phyloP scores from a whole-genome alignment of 1,140 invertebrate genomes.

The Nephila pilipes region DNA sequence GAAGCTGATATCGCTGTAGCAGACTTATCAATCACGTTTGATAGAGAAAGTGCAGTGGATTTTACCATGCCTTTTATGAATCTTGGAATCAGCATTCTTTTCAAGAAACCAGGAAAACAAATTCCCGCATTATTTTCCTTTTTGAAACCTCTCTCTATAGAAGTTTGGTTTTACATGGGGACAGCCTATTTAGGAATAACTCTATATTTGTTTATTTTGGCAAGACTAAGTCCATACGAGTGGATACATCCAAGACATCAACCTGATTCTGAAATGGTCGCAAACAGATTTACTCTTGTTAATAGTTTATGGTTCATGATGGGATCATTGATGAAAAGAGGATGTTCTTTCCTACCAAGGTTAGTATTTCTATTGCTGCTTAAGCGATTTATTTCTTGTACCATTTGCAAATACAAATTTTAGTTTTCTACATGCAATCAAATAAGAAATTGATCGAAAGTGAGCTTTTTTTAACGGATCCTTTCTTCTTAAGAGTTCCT shows the following conservation, averaged over 20 bases:
- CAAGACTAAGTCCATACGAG: constrained; percentile 90
- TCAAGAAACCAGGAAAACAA: constrained; percentile 80
- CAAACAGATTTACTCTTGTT: constrained; percentile 87
- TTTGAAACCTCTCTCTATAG: constrained; percentile 81
- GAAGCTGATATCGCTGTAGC: constrained; percentile 82
- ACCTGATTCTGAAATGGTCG: constrained; percentile 83
- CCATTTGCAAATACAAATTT: not conserved
- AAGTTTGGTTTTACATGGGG: constrained; percentile 97
- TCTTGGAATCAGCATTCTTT: constrained; percentile 81
- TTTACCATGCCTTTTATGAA: constrained; percentile 82
- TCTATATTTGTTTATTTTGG: constrained; percentile 94
- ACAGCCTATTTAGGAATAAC: constrained; percentile 96
- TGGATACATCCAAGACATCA: constrained; percentile 90
- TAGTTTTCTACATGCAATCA: constrained; percentile 4
- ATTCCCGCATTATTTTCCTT: constrained; percentile 80
- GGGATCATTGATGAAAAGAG: constrained; percentile 96
- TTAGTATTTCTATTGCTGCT: constrained; percentile 78
- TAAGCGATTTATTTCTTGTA: not conserved
- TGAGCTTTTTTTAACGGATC: too few species aligned
- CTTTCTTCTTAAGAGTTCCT: too few species aligned
- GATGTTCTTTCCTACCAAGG: constrained; percentile 87
- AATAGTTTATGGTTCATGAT: constrained; percentile 96
- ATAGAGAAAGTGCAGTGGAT: constrained; percentile 81
- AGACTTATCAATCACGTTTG: constrained; percentile 82
- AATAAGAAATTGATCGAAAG: not conserved